These are phyloP conservation scores for Amphipyra tragopoginis DNA, from an alignment of 2,888 invertebrate genomes.

Conservation along the genomic window DNA sequence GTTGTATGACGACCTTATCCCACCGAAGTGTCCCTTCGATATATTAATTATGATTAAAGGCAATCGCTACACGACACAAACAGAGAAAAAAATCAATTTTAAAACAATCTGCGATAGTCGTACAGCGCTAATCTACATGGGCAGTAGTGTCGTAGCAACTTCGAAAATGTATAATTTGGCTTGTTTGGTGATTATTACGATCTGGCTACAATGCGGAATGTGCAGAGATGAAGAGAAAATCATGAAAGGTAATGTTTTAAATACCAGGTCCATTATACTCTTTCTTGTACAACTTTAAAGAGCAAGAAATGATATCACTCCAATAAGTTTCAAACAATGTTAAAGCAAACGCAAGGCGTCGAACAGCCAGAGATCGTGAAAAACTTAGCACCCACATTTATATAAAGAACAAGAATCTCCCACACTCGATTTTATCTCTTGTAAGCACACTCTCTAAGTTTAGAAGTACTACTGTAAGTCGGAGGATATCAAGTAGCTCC, in stretches of 20 bases:
- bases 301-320: background rate
- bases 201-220: constrained; percentile 57
- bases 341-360: background rate
- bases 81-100: constrained; percentile 49
- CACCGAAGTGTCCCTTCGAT: constrained; percentile 53
- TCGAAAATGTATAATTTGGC: constrained; percentile 56
- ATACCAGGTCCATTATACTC: background rate
- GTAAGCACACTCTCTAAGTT: constrained; percentile 65
- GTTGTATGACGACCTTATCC: constrained; percentile 69
- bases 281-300: background rate
- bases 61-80: constrained; percentile 28
- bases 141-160: constrained; percentile 66
- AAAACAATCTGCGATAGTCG: constrained; percentile 63
- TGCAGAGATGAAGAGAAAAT: constrained; percentile 86
- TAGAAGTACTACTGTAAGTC: constrained; percentile 71
- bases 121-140: constrained; percentile 49
- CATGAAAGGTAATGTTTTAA: constrained; percentile 75
- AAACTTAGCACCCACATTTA: constrained; percentile 6
- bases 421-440: constrained; percentile 60
- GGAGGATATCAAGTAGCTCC: constrained; percentile 72
- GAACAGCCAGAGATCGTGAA: background rate
- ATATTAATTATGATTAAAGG: constrained; percentile 53
- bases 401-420: constrained; percentile 19
- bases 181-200: constrained; percentile 58
- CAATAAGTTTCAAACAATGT: background rate